Base-by-base conservation (phyloP, 2,888 invertebrate genomes). In the Holacanthella duospinosa region DNA sequence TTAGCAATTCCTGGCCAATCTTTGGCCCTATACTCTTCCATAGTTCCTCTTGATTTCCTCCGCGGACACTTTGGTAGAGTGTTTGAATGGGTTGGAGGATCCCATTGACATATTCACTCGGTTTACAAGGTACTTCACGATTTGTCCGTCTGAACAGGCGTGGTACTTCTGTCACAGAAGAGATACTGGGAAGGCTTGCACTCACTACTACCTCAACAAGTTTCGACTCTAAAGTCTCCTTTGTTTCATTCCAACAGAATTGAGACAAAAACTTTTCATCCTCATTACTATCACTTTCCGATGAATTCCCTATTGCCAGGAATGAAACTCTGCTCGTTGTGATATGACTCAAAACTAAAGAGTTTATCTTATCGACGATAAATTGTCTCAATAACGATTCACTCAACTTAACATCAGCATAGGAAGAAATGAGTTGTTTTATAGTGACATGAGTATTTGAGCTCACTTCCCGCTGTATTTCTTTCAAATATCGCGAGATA, bases 61-160 rank as follows among this genome's bases (percentile, higher is more conserved):
- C 48, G 16, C n/a, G 6, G 16, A 48, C n/a, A 48, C 16, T 21
- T 48, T 21, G 48, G 21, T 48, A n/a, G 4, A 48, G 48, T 21
- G 48, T 48, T 21, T 29, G 56, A 29, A 72, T 62, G 29, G 72
- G 70, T 9, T 63, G 56, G 25, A 72, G 56, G 29, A 71, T 81
- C 63, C 82, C 80, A 48, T 84, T 84, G n/a, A 89, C 85, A 75
- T 94, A 95, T 24, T 82, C 77, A 68, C 92, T 92, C 43, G 88
- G 84, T 73, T 87, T 87, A 1, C 84, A 85, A 0, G 94, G 93
- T 28, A 87, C 81, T 71, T 88, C 92, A 67, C 92, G 83, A 76
- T 95, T 95, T 0, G 95, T 95, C 77, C 93, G 86, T 61, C 94
- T 82, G 77, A 92, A 96, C 62, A 95, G 79, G 67, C 95, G 82